Base-by-base conservation (phyloP, 2,888 invertebrate genomes). In the Melanophora roralis region DNA sequence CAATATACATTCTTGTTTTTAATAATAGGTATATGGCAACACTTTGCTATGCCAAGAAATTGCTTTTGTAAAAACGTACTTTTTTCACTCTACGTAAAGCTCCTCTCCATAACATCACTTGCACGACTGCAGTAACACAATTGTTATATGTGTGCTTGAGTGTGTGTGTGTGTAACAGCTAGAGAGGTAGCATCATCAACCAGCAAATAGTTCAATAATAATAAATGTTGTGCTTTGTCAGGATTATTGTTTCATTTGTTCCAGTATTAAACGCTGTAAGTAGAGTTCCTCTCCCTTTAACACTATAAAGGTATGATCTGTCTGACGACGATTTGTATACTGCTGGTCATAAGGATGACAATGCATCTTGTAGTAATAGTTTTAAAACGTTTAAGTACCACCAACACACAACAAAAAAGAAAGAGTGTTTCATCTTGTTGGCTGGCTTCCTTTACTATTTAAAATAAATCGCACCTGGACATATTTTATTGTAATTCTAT, bases 151-250 rank as follows among this genome's bases (percentile, higher is more conserved):
- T n/a, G n/a, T n/a, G n/a, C n/a, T n/a, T n/a, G n/a, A 51, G 8
- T 11, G n/a, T 55, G 34, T 32, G 1, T 7, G 32, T 51, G 21
- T 6, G 36, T 36, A n/a, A 12, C 1, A 32, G 64, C 11, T 43
- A 47, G 16, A 59, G 67, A 34, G 67, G 43, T 34, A 21, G 32
- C 23, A 49, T 51, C 14, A 40, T 38, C 34, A n/a, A 21, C 23
- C 68, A 32, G 45, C 68, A 68, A 83, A 84, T 82, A 83, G 84
- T 83, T 87, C 87, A 86, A 88, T 87, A 88, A 88, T 87, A 88
- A 88, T 87, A 87, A 87, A 87, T 88, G 86, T 78, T 83, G 84
- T 86, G 83, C 88, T 88, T 87, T 85, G 86, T 87, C 86, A 84
- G 87, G 86, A 87, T 88, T 87, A 87, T 86, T 84, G 85, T 86